These are phyloP conservation scores for Chionodraco myersi DNA, from an alignment of 2,113 vertebrate genomes.

Conservation along the genomic window DNA sequence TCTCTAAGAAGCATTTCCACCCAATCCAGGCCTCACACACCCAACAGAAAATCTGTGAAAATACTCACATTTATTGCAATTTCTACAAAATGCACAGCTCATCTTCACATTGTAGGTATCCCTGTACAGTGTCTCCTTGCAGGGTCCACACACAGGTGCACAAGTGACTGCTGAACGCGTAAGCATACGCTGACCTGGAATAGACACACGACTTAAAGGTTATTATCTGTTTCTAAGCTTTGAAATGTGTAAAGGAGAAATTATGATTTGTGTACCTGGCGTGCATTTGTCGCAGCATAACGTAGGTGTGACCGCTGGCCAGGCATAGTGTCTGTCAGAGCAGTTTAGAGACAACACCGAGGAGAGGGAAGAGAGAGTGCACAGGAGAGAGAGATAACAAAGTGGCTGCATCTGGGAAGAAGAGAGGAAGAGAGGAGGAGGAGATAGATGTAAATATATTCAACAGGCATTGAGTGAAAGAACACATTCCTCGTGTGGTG, in stretches of 20 bases:
- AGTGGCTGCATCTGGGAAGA: conserved; percentile 53
- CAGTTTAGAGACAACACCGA: conserved; percentile 16
- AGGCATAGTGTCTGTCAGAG: conserved; percentile 10
- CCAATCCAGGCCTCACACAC: background rate
- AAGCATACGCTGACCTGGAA: conserved; percentile 26
- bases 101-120: background rate
- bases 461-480: background rate
- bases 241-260: background rate
- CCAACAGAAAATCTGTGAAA: conserved; percentile 8
- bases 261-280: conserved; percentile 59
- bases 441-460: conserved; percentile 1
- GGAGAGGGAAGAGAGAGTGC: background rate
- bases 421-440: background rate
- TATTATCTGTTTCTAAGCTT: background rate
- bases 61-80: conserved; percentile 66
- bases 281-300: conserved; percentile 61
- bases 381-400: conserved; percentile 30
- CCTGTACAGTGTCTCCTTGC: accelerated
- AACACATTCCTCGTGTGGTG: background rate
- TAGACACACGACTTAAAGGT: background rate
- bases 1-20: background rate
- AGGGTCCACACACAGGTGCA: accelerated
- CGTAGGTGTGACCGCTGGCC: accelerated
- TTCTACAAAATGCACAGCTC: conserved; percentile 22
- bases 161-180: accelerated